phyloP scores from a whole-genome alignment of 1,140 invertebrate species.

The Ips nitidus region DNA sequence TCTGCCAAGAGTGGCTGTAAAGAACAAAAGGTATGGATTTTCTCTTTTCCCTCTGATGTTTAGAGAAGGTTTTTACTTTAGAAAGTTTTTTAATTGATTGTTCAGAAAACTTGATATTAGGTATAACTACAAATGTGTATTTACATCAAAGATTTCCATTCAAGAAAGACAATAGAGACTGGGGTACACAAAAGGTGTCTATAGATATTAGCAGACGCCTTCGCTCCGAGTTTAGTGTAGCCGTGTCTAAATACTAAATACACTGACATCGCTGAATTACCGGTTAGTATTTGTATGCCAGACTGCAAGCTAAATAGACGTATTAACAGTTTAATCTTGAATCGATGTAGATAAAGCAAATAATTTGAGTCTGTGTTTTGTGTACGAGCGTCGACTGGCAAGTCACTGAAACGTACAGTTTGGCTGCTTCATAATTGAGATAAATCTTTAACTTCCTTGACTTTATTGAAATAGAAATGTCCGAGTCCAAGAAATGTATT shows the following conservation, averaged over 20 bases:
- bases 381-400: not conserved
- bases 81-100: too few relatives aligned
- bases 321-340: conserved; percentile 21
- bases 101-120: too few relatives aligned
- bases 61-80: too few relatives aligned
- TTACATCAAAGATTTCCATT: conserved; percentile 20
- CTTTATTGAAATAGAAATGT: not conserved
- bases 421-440: not conserved
- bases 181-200: conserved; percentile 24
- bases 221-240: conserved; percentile 3
- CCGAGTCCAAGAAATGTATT: not conserved
- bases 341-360: conserved; percentile 20
- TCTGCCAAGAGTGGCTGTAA: conserved; percentile 19
- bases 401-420: not conserved
- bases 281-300: conserved; percentile 5
- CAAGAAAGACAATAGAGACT: conserved; percentile 11
- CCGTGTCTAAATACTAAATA: conserved; percentile 28
- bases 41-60: not conserved
- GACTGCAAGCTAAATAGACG: conserved; percentile 26
- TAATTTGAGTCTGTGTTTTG: conserved; percentile 1
- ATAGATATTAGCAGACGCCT: conserved; percentile 24
- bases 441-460: not conserved
- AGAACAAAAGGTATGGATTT: conserved; percentile 16
- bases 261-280: conserved; percentile 13
- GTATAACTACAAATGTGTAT: too few relatives aligned